Conservation (phyloP, 1,140 invertebrate species). For the Bombus picipes region DNA sequence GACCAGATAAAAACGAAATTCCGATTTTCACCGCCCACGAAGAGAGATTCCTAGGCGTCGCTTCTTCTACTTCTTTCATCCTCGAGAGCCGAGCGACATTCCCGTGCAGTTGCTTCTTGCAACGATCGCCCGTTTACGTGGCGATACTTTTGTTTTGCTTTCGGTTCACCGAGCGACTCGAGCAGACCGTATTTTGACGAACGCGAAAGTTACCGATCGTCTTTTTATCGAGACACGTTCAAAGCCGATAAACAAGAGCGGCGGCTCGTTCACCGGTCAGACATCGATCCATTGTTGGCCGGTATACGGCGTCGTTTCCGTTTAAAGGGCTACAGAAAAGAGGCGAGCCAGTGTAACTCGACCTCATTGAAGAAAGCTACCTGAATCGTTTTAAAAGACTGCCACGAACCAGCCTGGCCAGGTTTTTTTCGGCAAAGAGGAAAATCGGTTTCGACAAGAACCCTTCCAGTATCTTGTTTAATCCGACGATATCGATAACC, state of each 20-base stretch:
- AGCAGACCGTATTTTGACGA: not conserved
- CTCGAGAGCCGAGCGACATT: not conserved
- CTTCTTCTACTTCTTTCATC: not conserved
- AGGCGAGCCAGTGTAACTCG: slow-evolving; percentile 8
- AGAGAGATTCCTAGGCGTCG: not conserved
- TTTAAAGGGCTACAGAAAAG: slow-evolving; percentile 30
- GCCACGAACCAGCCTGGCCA: too few relatives aligned
- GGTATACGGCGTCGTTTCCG: slow-evolving; percentile 2
- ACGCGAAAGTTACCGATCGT: not conserved
- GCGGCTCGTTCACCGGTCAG: not conserved
- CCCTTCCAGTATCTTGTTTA: not conserved
- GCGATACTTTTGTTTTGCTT: not conserved
- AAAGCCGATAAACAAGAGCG: not conserved
- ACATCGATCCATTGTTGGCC: slow-evolving; percentile 30
- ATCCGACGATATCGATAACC: slow-evolving; percentile 24
- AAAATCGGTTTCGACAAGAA: not conserved
- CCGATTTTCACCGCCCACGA: slow-evolving; percentile 20
- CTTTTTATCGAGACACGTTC: not conserved
- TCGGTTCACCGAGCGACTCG: too few relatives aligned
- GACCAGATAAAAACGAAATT: slow-evolving; percentile 29
- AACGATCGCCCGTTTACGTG: not conserved
- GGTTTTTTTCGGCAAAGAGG: not conserved
- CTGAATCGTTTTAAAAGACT: slow-evolving; percentile 36
- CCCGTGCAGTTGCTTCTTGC: not conserved
- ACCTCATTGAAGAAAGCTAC: slow-evolving; percentile 33